Conservation (phyloP, 1,140 invertebrate species). For the Leptinotarsa defecta region DNA sequence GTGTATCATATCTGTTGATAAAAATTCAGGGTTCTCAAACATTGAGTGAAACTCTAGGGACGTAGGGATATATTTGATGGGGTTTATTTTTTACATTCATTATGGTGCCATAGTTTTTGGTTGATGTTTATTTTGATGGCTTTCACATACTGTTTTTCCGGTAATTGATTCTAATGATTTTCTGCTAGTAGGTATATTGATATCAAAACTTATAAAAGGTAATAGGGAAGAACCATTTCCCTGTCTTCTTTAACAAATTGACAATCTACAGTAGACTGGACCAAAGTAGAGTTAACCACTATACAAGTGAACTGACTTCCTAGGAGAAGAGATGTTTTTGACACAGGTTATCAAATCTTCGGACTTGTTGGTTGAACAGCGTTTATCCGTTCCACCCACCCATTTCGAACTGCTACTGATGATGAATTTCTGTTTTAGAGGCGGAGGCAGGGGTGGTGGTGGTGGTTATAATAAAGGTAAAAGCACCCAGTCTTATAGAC, state of each 20-base stretch:
- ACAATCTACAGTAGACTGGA: constrained; percentile 1
- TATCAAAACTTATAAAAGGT: constrained; percentile 6
- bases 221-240: neutral
- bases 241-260: constrained; percentile 4
- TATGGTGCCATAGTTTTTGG: neutral
- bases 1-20: neutral
- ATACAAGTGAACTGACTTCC: constrained; percentile 17
- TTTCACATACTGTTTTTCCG: neutral
- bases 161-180: neutral
- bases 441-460: constrained; percentile 53
- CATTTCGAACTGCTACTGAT: constrained; percentile 49
- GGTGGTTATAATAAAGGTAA: constrained; percentile 56
- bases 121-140: neutral
- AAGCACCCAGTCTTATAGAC: constrained; percentile 47
- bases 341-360: constrained; percentile 23
- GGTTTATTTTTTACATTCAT: neutral
- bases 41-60: neutral
- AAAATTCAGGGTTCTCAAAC: neutral
- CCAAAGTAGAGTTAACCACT: constrained; percentile 18
- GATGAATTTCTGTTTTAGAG: constrained; percentile 55
- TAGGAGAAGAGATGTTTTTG: constrained; percentile 25
- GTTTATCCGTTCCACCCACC: constrained; percentile 32
- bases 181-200: constrained; percentile 3
- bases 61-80: neutral
- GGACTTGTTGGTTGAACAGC: constrained; percentile 16